phyloP scores from a whole-genome alignment of 2,113 vertebrate species.

The Aegotheles bennettii region DNA sequence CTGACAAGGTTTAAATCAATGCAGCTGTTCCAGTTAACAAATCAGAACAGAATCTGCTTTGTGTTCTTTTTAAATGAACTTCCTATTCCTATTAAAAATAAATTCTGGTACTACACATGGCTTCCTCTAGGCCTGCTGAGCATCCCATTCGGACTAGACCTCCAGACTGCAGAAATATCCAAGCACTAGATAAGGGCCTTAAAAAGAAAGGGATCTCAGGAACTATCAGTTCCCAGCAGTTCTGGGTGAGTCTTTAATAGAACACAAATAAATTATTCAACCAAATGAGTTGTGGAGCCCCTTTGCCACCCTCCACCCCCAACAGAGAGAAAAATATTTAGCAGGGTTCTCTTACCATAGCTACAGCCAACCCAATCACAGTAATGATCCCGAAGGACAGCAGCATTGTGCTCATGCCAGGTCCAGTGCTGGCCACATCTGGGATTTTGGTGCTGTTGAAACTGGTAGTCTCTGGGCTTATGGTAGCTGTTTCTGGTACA shows the following conservation, averaged over 20 bases:
- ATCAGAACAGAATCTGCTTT: neutral
- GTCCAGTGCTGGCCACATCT: constrained; percentile 65
- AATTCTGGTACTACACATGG: neutral
- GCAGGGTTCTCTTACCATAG: constrained; percentile 81
- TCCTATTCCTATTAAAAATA: neutral
- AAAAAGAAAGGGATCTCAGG: neutral
- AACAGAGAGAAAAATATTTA: neutral
- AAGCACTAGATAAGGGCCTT: neutral
- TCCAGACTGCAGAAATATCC: neutral
- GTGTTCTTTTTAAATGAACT: neutral
- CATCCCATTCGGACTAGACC: neutral
- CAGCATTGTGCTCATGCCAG: constrained; percentile 85
- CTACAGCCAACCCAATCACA: constrained; percentile 88
- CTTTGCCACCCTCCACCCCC: neutral
- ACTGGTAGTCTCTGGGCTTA: constrained; percentile 79
- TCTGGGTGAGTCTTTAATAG: neutral
- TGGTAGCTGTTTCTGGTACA: constrained; percentile 69
- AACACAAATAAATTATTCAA: neutral
- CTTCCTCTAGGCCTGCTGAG: neutral
- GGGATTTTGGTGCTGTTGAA: constrained; percentile 86
- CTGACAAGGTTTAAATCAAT: neutral
- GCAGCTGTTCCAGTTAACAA: neutral
- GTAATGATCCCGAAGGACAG: constrained; percentile 93
- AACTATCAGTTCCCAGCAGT: neutral
- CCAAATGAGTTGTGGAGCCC: neutral